Evolutionary conservation across 37 sponge, comb jelly and placozoan genomes (phyloP), one percentile per base, ranked within the genome.

Genomic region (Amphimedon queenslandica): DNA sequence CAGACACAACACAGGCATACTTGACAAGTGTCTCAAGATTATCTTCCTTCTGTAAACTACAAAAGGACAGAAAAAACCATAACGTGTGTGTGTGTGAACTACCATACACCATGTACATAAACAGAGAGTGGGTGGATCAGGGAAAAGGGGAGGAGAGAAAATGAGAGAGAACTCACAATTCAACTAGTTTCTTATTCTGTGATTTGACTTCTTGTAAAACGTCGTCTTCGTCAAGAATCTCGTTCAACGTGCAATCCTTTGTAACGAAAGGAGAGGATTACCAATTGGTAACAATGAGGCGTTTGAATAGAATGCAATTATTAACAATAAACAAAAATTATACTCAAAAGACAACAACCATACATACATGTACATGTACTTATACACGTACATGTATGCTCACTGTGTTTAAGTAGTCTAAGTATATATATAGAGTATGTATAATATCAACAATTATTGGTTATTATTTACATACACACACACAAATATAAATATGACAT

Each of bases 201-300:
- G 80, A 63, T 47, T 94, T 94, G 74, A 87, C 86, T 56, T 94
- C 94, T 33, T 94, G 94, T 13, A 94, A 69, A 0, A 94, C 92
- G 77, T 94, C 91, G 55, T 91, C 94, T 27, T 90, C 94, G 63
- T 94, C 84, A 28, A 94, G 53, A 11, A 94, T 71, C 30, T 94
- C 79, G 23, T 55, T 33, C 51, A 94, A 57, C 1, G 81, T 87
- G 33, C 77, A 75, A 3, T 87, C 79, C 84, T 84, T 64, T 20
- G 63, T 40, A 24, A 57, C 34, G 27, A 36, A 4, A 34, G 13
- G 53, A 47, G n/a, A n/a, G n/a, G n/a, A n/a, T n/a, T n/a, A 47
- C 13, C 51, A 47, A 47, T 13, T 18, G 51, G 13, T 18, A 47
- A 47, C 51, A 47, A 47, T 8, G 8, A 47, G 13, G 13, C 51